phyloP scores from a whole-genome alignment of 2,888 invertebrate species.

The Drosophila helvetica region DNA sequence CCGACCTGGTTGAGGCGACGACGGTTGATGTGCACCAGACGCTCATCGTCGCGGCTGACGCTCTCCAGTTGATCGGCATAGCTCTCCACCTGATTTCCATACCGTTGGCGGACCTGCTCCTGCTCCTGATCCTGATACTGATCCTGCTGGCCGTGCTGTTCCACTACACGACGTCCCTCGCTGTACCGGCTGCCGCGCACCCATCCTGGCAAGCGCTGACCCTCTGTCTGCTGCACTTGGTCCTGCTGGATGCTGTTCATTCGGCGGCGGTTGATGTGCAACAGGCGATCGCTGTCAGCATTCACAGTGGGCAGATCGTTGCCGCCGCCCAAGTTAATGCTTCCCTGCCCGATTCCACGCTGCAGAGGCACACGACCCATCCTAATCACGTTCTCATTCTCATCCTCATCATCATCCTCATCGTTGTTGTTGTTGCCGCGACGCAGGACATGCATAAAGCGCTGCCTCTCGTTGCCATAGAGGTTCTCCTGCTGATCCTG shows the following conservation, averaged over 20 bases:
- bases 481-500: constrained; percentile 11
- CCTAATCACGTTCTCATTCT: constrained; percentile 17
- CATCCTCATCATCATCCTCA: constrained; percentile 11
- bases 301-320: constrained; percentile 48
- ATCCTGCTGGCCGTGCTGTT: constrained; percentile 1
- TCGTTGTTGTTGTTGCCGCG: constrained; percentile 13
- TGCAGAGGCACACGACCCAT: constrained; percentile 45
- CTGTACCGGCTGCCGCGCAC: constrained; percentile 39
- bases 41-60: constrained; percentile 59
- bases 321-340: constrained; percentile 5
- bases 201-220: constrained; percentile 23
- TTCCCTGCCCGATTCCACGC: constrained; percentile 38
- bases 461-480: constrained; percentile 36
- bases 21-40: constrained; percentile 60
- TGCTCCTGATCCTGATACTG: constrained; percentile 17
- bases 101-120: constrained; percentile 2
- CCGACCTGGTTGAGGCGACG: constrained; percentile 55
- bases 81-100: constrained; percentile 2
- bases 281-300: constrained; percentile 51
- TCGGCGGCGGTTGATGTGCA: constrained; percentile 66
- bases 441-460: constrained; percentile 22
- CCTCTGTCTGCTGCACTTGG: constrained; percentile 21
- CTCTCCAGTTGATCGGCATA: constrained; percentile 43
- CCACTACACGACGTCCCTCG: constrained; percentile 48
- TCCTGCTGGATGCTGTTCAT: constrained; percentile 21